phyloP scores from a whole-genome alignment of 2,888 invertebrate genomes.

The Baronia brevicornis region DNA sequence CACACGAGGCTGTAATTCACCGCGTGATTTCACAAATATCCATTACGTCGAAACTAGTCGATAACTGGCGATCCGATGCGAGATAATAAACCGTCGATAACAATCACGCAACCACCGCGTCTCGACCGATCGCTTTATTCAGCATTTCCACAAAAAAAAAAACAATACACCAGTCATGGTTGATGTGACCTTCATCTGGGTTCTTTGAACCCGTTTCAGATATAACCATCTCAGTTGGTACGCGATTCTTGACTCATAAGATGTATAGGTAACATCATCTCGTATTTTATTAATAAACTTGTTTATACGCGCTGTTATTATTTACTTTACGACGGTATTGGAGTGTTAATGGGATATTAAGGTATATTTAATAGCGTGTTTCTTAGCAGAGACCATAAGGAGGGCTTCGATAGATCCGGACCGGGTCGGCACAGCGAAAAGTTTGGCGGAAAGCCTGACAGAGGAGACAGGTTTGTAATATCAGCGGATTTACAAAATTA shows the following conservation, averaged over 20 bases:
- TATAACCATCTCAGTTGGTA: constrained; percentile 27
- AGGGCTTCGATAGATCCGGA: constrained; percentile 54
- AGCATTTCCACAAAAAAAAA: constrained; percentile 43
- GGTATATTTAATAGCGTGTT: constrained; percentile 21
- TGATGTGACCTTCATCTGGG: constrained; percentile 48
- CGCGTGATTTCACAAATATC: no score
- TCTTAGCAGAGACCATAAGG: constrained; percentile 50
- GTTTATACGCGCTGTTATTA: not conserved
- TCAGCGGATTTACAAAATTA: no score
- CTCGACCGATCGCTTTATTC: constrained; percentile 30
- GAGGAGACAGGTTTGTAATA: constrained; percentile 30
- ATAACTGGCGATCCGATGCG: no score
- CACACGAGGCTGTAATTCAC: no score
- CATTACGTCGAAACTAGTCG: no score
- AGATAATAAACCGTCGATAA: no score
- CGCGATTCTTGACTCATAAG: constrained; percentile 27
- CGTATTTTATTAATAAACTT: constrained; percentile 10
- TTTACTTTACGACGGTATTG: constrained; percentile 16
- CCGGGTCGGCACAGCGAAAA: constrained; percentile 60
- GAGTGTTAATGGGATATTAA: constrained; percentile 15
- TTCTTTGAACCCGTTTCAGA: constrained; percentile 51
- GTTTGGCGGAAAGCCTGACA: constrained; percentile 39
- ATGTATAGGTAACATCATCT: constrained; percentile 43
- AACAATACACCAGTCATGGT: constrained; percentile 53
- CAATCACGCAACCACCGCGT: not conserved